A percentile compares a stretch with the other conserved stretches of the same genome.
Conservation (phyloP, 1,140 invertebrate species). For the Leptonema lineaticorne region DNA sequence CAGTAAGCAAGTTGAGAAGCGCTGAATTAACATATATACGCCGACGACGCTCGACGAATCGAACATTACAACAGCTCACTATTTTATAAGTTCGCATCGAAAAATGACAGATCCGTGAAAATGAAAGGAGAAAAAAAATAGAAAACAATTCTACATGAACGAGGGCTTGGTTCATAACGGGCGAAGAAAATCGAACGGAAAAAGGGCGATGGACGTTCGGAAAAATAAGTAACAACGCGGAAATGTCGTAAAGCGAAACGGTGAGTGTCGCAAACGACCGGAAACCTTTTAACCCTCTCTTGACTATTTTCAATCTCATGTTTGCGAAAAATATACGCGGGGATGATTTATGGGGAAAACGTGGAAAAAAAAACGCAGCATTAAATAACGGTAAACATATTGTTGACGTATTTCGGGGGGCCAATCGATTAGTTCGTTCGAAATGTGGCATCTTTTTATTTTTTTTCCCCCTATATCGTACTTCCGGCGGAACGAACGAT, state of each 20-base stretch:
- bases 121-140: background rate
- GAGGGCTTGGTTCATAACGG: background rate
- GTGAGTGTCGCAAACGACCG: constrained; percentile 36
- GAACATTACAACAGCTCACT: no score
- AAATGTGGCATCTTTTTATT: no score
- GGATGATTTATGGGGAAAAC: no score
- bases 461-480: no score
- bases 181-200: background rate
- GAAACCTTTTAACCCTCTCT: constrained; percentile 37
- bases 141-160: no score
- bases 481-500: background rate
- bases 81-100: background rate
- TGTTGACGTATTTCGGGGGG: no score
- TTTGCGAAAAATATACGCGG: no score
- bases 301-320: no score
- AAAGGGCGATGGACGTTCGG: no score
- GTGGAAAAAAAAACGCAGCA: no score
- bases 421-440: no score
- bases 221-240: constrained; percentile 11
- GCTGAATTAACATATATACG: constrained; percentile 6
- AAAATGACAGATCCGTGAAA: background rate
- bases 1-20: background rate
- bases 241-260: constrained; percentile 27
- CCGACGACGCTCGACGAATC: background rate
- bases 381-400: no score